phyloP scores from a whole-genome alignment of 2,113 vertebrate genomes.

The Otolemur garnettii region DNA sequence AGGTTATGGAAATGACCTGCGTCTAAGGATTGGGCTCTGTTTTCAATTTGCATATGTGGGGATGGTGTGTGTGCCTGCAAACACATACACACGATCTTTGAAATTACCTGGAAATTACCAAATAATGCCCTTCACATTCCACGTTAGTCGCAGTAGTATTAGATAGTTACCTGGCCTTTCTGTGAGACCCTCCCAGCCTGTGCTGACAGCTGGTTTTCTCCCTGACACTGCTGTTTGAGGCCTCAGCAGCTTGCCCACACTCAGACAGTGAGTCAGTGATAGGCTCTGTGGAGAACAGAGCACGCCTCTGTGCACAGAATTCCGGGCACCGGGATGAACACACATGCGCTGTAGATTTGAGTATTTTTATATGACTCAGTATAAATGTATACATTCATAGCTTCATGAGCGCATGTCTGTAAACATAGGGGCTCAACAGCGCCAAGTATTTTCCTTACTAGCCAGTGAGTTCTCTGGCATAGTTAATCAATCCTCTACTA shows the following conservation, averaged over 20 bases:
- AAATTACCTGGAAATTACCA: conserved; percentile 38
- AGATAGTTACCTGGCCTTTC: not conserved
- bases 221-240: not conserved
- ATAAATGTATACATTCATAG: conserved; percentile 77
- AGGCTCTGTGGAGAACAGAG: conserved; percentile 65
- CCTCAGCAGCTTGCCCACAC: not conserved
- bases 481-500: conserved; percentile 58
- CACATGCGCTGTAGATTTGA: conserved; percentile 62
- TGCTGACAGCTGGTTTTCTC: conserved; percentile 16
- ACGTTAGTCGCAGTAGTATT: not conserved
- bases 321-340: conserved; percentile 63
- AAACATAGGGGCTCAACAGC: conserved; percentile 36
- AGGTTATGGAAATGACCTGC: conserved; percentile 34
- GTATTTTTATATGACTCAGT: conserved; percentile 67
- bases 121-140: not conserved
- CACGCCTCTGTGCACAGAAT: conserved; percentile 61
- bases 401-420: conserved; percentile 56
- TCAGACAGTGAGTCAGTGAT: conserved; percentile 58
- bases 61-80: not conserved
- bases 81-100: not conserved
- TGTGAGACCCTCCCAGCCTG: not conserved
- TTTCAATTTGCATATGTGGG: not conserved
- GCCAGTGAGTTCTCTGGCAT: not conserved
- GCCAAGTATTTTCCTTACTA: conserved; percentile 44
- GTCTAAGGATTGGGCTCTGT: not conserved